phyloP scores from a whole-genome alignment of 2,888 invertebrate genomes.

The Ectemnius cavifrons region DNA sequence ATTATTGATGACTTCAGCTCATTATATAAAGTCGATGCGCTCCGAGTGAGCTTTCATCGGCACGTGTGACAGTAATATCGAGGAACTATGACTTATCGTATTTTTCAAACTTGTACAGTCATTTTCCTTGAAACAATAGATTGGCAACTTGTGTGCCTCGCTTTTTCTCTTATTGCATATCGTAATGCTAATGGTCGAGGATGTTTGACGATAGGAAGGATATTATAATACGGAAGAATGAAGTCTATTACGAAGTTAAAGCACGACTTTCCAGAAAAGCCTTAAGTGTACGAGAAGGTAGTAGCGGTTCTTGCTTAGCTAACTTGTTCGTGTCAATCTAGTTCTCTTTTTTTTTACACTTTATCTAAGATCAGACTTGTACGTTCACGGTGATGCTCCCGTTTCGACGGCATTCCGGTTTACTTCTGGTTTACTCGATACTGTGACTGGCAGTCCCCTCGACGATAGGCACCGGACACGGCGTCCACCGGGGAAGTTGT shows the following conservation, averaged over 20 bases:
- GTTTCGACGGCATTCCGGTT: background rate
- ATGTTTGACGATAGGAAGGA: too few relatives aligned
- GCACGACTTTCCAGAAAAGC: too few relatives aligned
- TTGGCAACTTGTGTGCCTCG: too few relatives aligned
- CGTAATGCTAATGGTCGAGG: too few relatives aligned
- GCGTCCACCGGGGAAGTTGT: constrained; percentile 71
- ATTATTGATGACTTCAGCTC: background rate
- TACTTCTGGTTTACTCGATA: too few relatives aligned
- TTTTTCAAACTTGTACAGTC: background rate
- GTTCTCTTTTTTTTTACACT: background rate
- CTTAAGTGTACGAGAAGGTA: constrained; percentile 18
- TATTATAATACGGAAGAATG: too few relatives aligned
- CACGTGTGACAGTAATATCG: background rate
- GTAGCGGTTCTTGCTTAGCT: constrained; percentile 16
- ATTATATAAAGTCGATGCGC: background rate
- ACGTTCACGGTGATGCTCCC: background rate
- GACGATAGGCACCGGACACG: constrained; percentile 49
- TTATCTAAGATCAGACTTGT: background rate
- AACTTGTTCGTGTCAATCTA: background rate
- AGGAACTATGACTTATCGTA: constrained; percentile 2
- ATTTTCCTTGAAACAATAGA: background rate
- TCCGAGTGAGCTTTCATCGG: background rate
- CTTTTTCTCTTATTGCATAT: too few relatives aligned
- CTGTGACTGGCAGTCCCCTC: too few relatives aligned
- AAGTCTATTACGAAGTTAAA: too few relatives aligned